Evolutionary conservation across 2,797 vertebrate species (phyloP), one percentile per base, ranked within the genome.

Genomic region (Rhinoraja longicauda): DNA sequence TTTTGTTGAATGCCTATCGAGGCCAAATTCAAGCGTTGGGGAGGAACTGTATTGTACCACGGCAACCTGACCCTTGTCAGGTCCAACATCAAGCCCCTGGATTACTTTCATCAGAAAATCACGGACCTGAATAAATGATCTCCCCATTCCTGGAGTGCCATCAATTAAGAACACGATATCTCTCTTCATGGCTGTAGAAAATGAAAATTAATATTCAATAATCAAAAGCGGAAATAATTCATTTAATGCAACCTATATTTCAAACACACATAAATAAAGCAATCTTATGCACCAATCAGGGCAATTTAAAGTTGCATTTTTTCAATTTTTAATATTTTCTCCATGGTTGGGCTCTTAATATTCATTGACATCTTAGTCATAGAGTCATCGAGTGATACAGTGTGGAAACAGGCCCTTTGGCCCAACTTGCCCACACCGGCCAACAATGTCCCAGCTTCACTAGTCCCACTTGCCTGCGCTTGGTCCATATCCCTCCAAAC

Each of bases 1-100:
- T 93, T 94, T 98, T 93, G 82, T 94, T 91, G 93, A 77, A 72
- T 93, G 45, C 17, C 4, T 77, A 1, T 92, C 59, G 15, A 93
- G 12, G 21, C 24, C 45, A 72, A 93, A 93, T 82, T 93, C 93
- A 76, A 67, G 24, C 72, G 13, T 72, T n/a, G 86, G 70, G 26
- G 29, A 13, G 29, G 36, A 64, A 64, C 70, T 90, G 86, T 91
- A 93, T 45, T 92, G 93, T 17, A 90, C 93, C 67, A 93, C 64
- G 29, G 79, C 67, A 17, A 93, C 93, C 39, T 76, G 86, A 73
- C 90, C 93, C 39, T 57, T 91, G 39, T 90, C 73, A 10, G 62
- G 32, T n/a, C 88, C 93, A 62, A 93, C 72, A 57, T 93, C 67
- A 7, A 93, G 86, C 2, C 90, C 39, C 72, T 77, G n/a, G 9